Percentiles rank a stretch among this genome's conserved stretches.
These are phyloP conservation scores for Conus canariensis DNA, from an alignment of 2,888 invertebrate genomes.

Conservation along the genomic window DNA sequence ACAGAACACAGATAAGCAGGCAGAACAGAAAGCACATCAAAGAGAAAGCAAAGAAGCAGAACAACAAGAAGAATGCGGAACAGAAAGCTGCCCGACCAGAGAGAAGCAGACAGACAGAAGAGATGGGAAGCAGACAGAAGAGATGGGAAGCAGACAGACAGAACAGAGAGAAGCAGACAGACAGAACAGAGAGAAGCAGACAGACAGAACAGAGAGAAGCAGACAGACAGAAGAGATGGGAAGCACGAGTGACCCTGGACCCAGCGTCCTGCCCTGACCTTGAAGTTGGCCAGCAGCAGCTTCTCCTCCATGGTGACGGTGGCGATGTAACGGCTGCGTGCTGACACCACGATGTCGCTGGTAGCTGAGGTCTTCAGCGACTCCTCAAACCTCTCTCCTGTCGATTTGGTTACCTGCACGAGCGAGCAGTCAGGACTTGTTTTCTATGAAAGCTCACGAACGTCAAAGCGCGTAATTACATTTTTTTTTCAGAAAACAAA, in stretches of 20 bases:
- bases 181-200: too few species aligned
- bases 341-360: conserved; percentile 51
- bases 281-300: conserved; percentile 46
- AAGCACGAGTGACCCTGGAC: background rate
- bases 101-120: background rate
- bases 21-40: too few species aligned
- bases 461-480: too few species aligned
- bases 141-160: background rate
- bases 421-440: too few species aligned
- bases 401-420: conserved; percentile 50
- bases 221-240: too few species aligned
- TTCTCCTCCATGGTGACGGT: conserved; percentile 50
- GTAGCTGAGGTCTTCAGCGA: conserved; percentile 51
- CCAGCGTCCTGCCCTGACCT: conserved; percentile 28
- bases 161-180: too few species aligned
- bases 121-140: background rate
- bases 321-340: conserved; percentile 49
- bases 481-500: too few species aligned
- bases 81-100: background rate
- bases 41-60: too few species aligned
- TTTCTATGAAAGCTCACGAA: too few species aligned
- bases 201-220: too few species aligned
- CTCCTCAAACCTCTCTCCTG: conserved; percentile 55
- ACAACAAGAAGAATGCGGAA: background rate
- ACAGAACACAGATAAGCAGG: background rate